These are phyloP conservation scores for Epinephelus awoara DNA, from an alignment of 2,797 vertebrate species.

Conservation along the genomic window DNA sequence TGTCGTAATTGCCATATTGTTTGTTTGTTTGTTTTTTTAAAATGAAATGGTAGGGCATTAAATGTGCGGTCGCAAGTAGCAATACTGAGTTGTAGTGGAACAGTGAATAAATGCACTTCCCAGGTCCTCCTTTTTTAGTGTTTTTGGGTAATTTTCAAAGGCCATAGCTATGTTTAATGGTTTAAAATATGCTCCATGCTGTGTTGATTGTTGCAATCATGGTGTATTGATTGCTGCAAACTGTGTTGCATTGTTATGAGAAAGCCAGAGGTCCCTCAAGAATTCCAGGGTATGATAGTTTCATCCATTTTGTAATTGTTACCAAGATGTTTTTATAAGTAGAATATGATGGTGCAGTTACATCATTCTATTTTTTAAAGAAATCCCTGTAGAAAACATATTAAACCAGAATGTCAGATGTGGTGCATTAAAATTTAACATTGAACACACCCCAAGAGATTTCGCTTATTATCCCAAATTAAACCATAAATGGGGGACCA, in stretches of 20 bases:
- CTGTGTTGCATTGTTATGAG: neutral
- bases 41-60: neutral
- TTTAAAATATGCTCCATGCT: neutral
- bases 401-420: neutral
- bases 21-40: neutral
- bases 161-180: neutral
- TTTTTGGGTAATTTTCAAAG: neutral
- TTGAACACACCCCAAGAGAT: neutral
- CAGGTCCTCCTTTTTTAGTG: neutral
- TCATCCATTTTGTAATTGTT: neutral
- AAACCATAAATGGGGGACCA: neutral
- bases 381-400: neutral
- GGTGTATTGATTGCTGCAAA: neutral
- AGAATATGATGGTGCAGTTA: neutral
- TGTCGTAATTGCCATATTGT: neutral
- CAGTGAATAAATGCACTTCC: neutral
- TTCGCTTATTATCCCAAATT: neutral
- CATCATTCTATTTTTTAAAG: neutral
- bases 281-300: neutral
- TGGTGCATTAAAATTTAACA: neutral
- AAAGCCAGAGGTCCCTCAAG: neutral
- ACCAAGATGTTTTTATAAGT: neutral
- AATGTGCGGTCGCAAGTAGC: neutral
- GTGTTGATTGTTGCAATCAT: neutral
- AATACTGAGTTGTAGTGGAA: neutral